These are phyloP conservation scores for Argya squamiceps DNA, from an alignment of 2,797 vertebrate genomes.

Conservation along the genomic window DNA sequence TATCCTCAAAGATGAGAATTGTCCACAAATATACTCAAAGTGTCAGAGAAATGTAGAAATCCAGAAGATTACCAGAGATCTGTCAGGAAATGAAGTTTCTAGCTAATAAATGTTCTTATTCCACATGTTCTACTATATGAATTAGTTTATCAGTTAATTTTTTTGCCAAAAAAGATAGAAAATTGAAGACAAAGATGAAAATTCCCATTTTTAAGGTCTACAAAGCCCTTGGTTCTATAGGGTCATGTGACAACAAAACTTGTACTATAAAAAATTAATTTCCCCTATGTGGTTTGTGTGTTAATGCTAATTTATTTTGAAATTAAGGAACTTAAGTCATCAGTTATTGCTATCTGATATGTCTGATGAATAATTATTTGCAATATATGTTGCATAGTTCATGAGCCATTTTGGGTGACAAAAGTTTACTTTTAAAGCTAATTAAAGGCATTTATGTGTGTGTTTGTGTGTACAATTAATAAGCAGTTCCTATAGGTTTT, in stretches of 20 bases:
- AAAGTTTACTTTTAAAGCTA: constrained; percentile 8
- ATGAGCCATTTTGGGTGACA: neutral
- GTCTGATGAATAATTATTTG: neutral
- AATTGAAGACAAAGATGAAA: neutral
- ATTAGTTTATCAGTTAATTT: neutral
- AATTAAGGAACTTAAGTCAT: neutral
- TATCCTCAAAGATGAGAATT: neutral
- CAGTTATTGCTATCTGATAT: neutral
- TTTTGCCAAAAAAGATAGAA: neutral
- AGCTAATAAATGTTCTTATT: neutral
- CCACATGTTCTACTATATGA: neutral
- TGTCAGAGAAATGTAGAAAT: neutral
- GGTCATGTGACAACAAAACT: neutral
- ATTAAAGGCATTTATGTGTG: neutral
- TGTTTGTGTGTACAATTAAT: neutral
- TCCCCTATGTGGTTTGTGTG: neutral
- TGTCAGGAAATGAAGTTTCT: neutral
- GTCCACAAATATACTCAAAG: neutral
- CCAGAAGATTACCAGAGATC: neutral
- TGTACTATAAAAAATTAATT: neutral
- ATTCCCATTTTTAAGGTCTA: neutral
- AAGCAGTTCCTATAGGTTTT: neutral
- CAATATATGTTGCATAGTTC: neutral
- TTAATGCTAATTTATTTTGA: neutral
- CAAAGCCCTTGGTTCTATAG: neutral